Conservation (phyloP, 2,888 invertebrate species). For the Linnaemya tessellans region DNA sequence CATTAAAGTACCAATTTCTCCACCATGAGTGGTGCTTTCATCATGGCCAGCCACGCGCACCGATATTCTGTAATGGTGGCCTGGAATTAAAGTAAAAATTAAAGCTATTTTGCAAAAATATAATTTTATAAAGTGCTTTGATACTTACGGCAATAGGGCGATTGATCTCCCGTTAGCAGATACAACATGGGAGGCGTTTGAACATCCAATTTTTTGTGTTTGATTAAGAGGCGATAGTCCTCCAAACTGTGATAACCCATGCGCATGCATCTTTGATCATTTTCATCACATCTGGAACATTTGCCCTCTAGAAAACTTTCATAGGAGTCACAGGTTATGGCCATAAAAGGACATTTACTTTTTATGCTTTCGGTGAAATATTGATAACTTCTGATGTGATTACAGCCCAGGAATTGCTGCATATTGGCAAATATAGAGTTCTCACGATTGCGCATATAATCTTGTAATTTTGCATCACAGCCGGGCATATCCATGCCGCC, state of each 20-base stretch:
- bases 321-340: conserved; percentile 91
- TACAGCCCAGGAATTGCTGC: conserved; percentile 88
- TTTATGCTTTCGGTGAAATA: conserved; percentile 93
- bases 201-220: conserved; percentile 83
- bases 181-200: conserved; percentile 85
- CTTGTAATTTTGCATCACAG: conserved; percentile 85
- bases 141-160: conserved; percentile 91
- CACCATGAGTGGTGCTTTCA: conserved; percentile 89
- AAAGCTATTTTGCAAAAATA: not conserved
- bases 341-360: conserved; percentile 89
- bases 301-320: conserved; percentile 89
- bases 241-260: conserved; percentile 87
- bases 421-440: conserved; percentile 86
- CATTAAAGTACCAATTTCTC: conserved; percentile 90
- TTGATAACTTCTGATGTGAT: conserved; percentile 93
- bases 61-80: conserved; percentile 90
- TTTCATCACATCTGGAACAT: conserved; percentile 88
- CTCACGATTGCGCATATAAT: conserved; percentile 86
- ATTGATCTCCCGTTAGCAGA: conserved; percentile 87
- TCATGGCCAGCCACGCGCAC: conserved; percentile 89
- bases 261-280: conserved; percentile 87
- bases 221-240: conserved; percentile 84
- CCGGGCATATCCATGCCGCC: conserved; percentile 93
- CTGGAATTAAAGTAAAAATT: conserved; percentile 84
- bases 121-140: not conserved